phyloP scores from a whole-genome alignment of 2,113 vertebrate genomes.

The Oncorhynchus kisutch region DNA sequence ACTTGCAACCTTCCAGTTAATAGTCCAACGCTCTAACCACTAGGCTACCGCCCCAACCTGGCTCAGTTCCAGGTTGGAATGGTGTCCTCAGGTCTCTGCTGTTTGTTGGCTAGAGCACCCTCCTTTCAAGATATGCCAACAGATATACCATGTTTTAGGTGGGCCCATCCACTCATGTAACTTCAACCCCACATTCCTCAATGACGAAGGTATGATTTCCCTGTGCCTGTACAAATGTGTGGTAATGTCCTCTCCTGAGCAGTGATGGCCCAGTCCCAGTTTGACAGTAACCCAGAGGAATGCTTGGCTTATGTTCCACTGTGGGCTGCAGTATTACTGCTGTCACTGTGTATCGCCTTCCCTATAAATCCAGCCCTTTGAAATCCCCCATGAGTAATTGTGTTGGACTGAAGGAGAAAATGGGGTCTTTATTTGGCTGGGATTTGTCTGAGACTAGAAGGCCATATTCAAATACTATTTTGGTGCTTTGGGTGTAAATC shows the following conservation, averaged over 20 bases:
- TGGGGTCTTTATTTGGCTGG: background rate
- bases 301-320: slow-evolving; percentile 1
- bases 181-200: background rate
- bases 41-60: too few relatives aligned
- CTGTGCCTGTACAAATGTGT: background rate
- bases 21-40: too few relatives aligned
- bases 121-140: background rate
- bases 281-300: background rate
- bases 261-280: background rate
- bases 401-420: background rate
- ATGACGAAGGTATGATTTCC: background rate
- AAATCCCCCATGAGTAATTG: slow-evolving; percentile 6
- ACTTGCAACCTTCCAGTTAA: too few relatives aligned
- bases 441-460: background rate
- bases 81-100: too few relatives aligned
- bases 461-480: background rate
- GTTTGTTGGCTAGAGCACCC: too few relatives aligned
- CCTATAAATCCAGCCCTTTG: background rate
- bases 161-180: background rate
- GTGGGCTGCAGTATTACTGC: background rate
- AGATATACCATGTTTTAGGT: background rate
- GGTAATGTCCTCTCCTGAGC: background rate
- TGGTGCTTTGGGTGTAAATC: too few relatives aligned
- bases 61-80: too few relatives aligned
- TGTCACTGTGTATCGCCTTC: slow-evolving; percentile 6